Percentiles rank a stretch among this genome's conserved stretches.
Evolutionary conservation across 2,797 vertebrate genomes (phyloP).

Genomic region (Chaetophractus vellerosus): DNA sequence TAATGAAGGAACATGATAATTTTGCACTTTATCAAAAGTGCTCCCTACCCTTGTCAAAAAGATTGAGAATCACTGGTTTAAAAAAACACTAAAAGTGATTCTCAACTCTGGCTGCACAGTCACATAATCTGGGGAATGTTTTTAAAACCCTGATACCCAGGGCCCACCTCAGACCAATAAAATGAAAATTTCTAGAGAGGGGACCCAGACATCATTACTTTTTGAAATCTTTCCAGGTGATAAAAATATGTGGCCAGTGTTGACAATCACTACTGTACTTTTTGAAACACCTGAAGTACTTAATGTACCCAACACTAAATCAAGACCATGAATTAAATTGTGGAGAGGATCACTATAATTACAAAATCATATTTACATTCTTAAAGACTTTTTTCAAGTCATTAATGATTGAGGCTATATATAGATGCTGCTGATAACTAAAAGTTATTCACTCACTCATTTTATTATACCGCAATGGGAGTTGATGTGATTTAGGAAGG

Average conservation of each 20-base stretch:
- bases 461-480: not conserved
- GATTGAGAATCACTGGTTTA: not conserved
- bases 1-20: not conserved
- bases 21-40: not conserved
- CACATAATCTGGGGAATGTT: not conserved
- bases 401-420: not conserved
- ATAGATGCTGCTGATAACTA: conserved; percentile 15
- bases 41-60: not conserved
- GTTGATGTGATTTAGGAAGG: not conserved
- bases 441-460: not conserved
- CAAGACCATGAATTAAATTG: not conserved
- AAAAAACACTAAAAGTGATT: not conserved
- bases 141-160: not conserved
- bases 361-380: conserved; percentile 33
- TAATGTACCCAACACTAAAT: not conserved
- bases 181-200: not conserved
- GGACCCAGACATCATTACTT: not conserved
- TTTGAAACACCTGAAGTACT: not conserved
- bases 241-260: not conserved
- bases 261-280: not conserved
- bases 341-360: not conserved
- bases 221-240: not conserved
- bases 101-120: not conserved
- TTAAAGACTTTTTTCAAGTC: conserved; percentile 1
- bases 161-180: not conserved